Base-by-base conservation (phyloP, 2,797 vertebrate species). In the Eulemur mongoz region DNA sequence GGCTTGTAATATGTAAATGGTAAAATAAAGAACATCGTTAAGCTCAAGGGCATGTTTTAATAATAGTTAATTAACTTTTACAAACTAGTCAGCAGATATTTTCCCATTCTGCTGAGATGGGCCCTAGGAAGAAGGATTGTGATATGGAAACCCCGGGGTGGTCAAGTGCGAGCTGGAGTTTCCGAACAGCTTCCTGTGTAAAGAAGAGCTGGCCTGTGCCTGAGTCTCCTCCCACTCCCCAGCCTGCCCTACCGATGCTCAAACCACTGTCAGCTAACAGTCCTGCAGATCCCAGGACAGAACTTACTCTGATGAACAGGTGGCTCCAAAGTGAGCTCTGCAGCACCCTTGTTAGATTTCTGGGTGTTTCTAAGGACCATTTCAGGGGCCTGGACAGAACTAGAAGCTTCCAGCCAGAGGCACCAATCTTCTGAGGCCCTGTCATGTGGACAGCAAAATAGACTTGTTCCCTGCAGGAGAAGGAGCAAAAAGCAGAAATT, bases 21-120 rank as follows among this genome's bases (percentile, higher is more conserved):
- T 50, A 63, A 96, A 89, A 91, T 91, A 91, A 85, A 97, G 72
- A 97, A 73, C 67, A 80, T 94, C 95, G 85, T 97, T 95, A 96
- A 94, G 95, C 89, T 97, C 95, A 79, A 94, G 95, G 92, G 54
- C 94, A 82, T 95, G 87, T 97, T 97, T 97, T 98, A 97, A 97
- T 96, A 95, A 93, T 50, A 97, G 90, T 97, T 97, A 96, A 97
- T 98, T 98, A 98, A 94, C 97, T 97, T 98, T 89, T 96, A 94
- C 90, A 95, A 98, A 97, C 97, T 93, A 97, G 97, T 98, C 97
- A 97, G 96, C 97, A 98, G 97, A 97, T 96, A 92, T 96, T 98
- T 97, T 95, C 95, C 97, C 94, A 95, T 96, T 93, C 72, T 96
- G 93, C 96, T 85, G 91, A 97, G 96, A 89, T 91, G 73, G 22